Evolutionary conservation across 1,140 invertebrate genomes (phyloP), one percentile per base, ranked within the genome.

Genomic region (Cardiocondyla obscurior): DNA sequence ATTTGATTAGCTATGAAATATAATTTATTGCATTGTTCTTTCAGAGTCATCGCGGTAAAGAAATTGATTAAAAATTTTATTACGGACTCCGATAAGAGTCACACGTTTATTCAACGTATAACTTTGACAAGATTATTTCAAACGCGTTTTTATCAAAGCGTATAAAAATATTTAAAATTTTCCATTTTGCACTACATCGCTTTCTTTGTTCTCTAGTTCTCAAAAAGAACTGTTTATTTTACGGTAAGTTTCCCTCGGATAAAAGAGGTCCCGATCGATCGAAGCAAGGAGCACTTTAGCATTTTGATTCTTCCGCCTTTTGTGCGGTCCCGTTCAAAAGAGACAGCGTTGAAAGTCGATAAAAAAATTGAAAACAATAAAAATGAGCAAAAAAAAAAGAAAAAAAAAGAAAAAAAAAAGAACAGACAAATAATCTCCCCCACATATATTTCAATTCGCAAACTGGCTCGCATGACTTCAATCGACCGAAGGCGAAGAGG

Each of bases 1-100:
- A 69, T 79, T 79, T 79, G 74, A 79, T 62, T 79, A 53, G 74
- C n/a, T 36, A 55, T 79, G 55, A 79, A 79, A 69, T 67, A 79
- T 55, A 79, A 79, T 79, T 79, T 79, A 79, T 79, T 22, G 46
- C 64, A 16, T 39, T 25, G 62, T 69, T 55, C 74, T 79, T 55
- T 69, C 44, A 42, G 22, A 42, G 60, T 39, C n/a, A 28, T 65
- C 44, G 73, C 33, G n/a, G 16, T 16, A 30, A 62, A 67, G 74
- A 46, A n/a, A 79, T 79, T 22, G 33, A 42, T 22, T 36, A 22
- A 22, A 19, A 69, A 79, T 79, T 79, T 79, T 69, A 79, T 69
- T 79, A 79, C 62, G 19, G n/a, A 22, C 36, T 79, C 36, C 36
- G 33, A n/a, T 30, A 16, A n/a, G n/a, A n/a, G n/a, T n/a, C 39